Evolutionary conservation across 2,797 vertebrate species (phyloP), one percentile per base, ranked within the genome.

Genomic region (Mus caroli): DNA sequence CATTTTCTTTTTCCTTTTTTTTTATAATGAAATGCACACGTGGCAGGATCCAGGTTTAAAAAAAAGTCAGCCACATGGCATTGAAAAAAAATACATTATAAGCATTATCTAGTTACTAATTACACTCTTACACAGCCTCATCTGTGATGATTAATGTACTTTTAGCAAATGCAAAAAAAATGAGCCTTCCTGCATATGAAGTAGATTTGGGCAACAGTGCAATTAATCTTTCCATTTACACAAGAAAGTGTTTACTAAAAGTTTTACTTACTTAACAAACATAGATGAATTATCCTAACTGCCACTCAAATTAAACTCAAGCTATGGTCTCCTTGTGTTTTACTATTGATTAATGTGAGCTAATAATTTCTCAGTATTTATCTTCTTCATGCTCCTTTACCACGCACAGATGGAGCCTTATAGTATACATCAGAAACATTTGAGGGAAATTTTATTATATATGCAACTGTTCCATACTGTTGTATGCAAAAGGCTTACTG

Each of bases 201-300:
- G 94, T 78, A 97, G 46, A 96, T 97, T 97, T 97, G 34, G n/a
- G 96, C 95, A 98, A 96, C 24, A 86, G 10, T 94, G 87, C 78
- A 98, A 98, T 97, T 98, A 98, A 97, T 96, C 85, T 98, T 98
- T 96, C 80, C 15, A 3, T 76, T 98, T 98, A 94, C 93, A 46
- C 15, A 7, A 52, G 9, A 94, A 90, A 92, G 77, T 96, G 6
- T 97, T 98, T 97, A 94, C 92, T 86, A 54, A 0, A 80, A 52
- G 88, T 97, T 97, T 97, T 43, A 67, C n/a, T 28, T 78, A 60
- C 69, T 56, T 97, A 76, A 46, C 15, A 94, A 96, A 95, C 22
- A 86, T 58, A 94, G 46, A 96, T 60, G 43, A 92, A 97, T 69
- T 87, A 96, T 97, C 43, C 76, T 94, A 94, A 95, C 80, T 90